phyloP scores from a whole-genome alignment of 2,113 vertebrate genomes.

The Glareola pratincola region DNA sequence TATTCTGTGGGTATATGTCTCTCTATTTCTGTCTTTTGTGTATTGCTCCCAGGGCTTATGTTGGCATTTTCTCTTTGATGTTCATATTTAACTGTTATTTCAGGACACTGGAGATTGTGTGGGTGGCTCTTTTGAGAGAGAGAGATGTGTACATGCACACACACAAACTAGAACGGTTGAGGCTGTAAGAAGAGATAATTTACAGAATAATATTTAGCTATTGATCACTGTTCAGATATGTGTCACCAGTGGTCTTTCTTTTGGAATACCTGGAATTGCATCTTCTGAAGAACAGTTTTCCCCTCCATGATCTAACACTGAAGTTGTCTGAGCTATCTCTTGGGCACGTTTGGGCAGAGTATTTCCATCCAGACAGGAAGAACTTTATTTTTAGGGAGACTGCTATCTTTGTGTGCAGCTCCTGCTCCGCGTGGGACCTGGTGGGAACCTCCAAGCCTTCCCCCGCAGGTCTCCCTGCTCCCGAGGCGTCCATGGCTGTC shows the following conservation, averaged over 20 bases:
- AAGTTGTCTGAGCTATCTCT: background rate
- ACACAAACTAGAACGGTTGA: background rate
- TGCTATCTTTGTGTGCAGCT: background rate
- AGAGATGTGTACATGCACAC: too few relatives aligned
- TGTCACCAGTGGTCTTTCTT: background rate
- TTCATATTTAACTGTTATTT: background rate
- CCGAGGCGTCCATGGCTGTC: background rate
- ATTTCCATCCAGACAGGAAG: background rate
- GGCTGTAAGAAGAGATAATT: background rate
- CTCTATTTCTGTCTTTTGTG: background rate
- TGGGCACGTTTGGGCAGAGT: background rate
- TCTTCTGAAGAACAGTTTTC: background rate
- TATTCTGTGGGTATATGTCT: fast-evolving
- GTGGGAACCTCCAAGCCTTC: background rate
- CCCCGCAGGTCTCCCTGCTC: background rate
- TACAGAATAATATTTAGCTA: background rate
- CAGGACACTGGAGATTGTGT: background rate
- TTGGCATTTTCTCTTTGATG: background rate
- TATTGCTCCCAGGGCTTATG: background rate
- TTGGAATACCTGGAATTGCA: background rate
- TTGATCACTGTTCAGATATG: background rate
- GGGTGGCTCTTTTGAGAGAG: background rate
- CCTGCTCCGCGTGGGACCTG: background rate
- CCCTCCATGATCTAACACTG: fast-evolving
- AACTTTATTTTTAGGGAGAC: background rate